A percentile compares a stretch with the other conserved stretches of the same genome.
Evolutionary conservation across 2,113 vertebrate genomes (phyloP).

Genomic region (Python bivittatus): DNA sequence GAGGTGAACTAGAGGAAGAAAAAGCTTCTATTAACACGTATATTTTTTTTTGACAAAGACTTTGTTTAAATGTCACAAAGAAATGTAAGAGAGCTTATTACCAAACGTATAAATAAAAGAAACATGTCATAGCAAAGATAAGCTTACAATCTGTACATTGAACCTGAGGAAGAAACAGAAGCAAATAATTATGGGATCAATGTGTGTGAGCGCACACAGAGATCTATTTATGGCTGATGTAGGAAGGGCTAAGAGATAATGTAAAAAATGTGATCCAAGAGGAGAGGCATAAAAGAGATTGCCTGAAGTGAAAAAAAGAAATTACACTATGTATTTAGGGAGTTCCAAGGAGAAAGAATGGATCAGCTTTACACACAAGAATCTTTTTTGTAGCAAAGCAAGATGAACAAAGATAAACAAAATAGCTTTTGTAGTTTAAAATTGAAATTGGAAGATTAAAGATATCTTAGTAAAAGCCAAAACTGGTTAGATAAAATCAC

Average conservation of each 20-base stretch:
- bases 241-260: background rate
- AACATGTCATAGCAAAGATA: background rate
- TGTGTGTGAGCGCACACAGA: background rate
- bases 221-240: background rate
- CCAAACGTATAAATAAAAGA: background rate
- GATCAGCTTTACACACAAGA: background rate
- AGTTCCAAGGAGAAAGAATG: background rate
- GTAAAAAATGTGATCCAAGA: background rate
- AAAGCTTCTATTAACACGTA: background rate
- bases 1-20: constrained; percentile 71
- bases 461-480: background rate
- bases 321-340: background rate
- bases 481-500: background rate
- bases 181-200: background rate
- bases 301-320: background rate
- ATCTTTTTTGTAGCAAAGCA: background rate
- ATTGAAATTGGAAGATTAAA: background rate
- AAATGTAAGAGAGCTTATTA: background rate
- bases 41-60: too few species aligned
- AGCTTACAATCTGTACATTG: background rate
- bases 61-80: background rate
- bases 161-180: background rate
- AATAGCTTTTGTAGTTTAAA: background rate
- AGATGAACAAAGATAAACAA: background rate
- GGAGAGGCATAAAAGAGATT: background rate